Evolutionary conservation across 2,888 invertebrate genomes (phyloP).

Genomic region (Synergus gifuensis): DNA sequence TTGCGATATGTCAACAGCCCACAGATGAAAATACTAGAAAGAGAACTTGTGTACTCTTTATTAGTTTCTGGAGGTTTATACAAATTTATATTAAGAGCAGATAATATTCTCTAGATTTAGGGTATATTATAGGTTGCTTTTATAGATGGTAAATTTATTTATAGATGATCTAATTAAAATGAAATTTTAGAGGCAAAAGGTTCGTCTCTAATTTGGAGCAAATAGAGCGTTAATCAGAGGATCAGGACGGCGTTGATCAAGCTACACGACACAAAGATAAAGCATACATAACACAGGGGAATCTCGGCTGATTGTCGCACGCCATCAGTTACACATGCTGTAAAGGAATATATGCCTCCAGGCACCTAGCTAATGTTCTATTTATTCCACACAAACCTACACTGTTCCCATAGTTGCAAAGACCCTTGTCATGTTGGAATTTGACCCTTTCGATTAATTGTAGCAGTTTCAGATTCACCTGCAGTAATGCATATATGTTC

Average conservation of each 20-base stretch:
- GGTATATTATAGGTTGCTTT: background rate
- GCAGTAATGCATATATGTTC: background rate
- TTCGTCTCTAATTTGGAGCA: background rate
- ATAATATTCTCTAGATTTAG: background rate
- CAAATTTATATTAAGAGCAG: background rate
- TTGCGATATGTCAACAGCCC: too few species aligned
- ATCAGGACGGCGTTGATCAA: slow-evolving; percentile 17
- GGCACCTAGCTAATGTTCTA: slow-evolving; percentile 22
- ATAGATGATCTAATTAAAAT: slow-evolving; percentile 5
- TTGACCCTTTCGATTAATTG: background rate
- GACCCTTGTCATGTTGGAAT: background rate
- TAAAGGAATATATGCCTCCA: slow-evolving; percentile 15
- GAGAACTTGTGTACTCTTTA: background rate
- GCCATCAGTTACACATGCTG: slow-evolving; percentile 15
- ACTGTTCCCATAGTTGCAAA: slow-evolving; percentile 3
- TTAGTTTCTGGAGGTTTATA: background rate
- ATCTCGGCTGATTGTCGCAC: slow-evolving; percentile 16
- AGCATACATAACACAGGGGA: slow-evolving; percentile 12
- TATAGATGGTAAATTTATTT: too few species aligned
- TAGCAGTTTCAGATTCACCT: background rate
- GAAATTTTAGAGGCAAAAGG: background rate
- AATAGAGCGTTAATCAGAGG: slow-evolving; percentile 31
- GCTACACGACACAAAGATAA: slow-evolving; percentile 16
- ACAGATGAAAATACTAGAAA: too few species aligned
- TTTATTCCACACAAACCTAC: slow-evolving; percentile 20